Base-by-base conservation (phyloP, 2,888 invertebrate genomes). In the Taenaris catops region DNA sequence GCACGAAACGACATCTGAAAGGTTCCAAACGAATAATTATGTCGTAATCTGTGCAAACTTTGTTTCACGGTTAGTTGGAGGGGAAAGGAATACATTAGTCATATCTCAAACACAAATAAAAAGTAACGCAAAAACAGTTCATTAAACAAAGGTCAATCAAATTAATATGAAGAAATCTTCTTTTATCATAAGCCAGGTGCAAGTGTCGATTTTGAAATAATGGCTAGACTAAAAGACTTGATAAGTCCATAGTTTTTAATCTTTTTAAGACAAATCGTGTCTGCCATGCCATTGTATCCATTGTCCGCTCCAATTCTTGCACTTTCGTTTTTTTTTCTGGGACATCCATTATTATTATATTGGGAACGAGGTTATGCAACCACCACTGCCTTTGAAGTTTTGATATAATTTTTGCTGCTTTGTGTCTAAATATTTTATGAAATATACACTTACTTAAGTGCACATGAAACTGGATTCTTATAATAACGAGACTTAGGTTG, bases 321-420 rank as follows among this genome's bases (percentile, higher is more conserved):
- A 71, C 81, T 83, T 84, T 83, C 83, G 63, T 74, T 84, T 81
- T 83, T 29, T 79, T 78, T 79, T 75, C 68, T 63, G 79, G 74
- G 80, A 79, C 83, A 79, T 76, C 81, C 64, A 58, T 58, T 53
- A 76, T 81, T 75, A 79, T 78, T 67, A 66, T 76, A 83, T 83
- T 74, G 74, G 62, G 83, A 58, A 72, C 84, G 81, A 84, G 84
- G 84, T 84, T 84, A 70, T 53, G 76, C 71, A 84, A 84, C 70
- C 67, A 84, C 70, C 67, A 44, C 70, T 63, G 44, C 63, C 64
- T 67, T 80, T 73, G 67, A 66, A 74, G 76, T 78, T 83, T 84
- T 84, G 81, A 83, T 84, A 84, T 83, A 74, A 84, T 84, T 84
- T 83, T 83, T 75, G 70, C 63, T 66, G 69, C 69, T 74, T 76